These are phyloP conservation scores for Caenorhabditis doughertyi DNA, from an alignment of 2,888 invertebrate species.

Conservation along the genomic window DNA sequence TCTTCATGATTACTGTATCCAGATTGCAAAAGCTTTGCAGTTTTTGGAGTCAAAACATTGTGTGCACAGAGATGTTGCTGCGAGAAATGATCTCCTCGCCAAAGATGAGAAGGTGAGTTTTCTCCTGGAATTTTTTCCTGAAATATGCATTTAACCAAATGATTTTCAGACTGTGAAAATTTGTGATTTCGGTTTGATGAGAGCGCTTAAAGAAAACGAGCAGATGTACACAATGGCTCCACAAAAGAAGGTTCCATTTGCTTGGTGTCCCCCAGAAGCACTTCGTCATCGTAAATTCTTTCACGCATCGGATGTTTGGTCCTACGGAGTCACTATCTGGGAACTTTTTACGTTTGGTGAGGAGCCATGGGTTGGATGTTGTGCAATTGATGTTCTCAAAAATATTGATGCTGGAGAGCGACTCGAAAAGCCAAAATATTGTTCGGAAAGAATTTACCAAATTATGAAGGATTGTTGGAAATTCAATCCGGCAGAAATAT, in stretches of 20 bases:
- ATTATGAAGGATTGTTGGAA: conserved; percentile 87
- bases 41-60: conserved; percentile 95
- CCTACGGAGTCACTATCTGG: conserved; percentile 98
- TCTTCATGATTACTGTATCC: conserved; percentile 90
- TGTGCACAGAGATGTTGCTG: conserved; percentile 95
- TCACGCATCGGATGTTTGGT: conserved; percentile 82
- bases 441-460: conserved; percentile 92
- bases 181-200: conserved; percentile 98
- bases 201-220: conserved; percentile 94
- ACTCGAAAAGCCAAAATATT: conserved; percentile 91
- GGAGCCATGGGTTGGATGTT: conserved; percentile 88
- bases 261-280: conserved; percentile 98
- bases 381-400: conserved; percentile 92
- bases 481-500: conserved; percentile 90
- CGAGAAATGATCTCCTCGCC: conserved; percentile 93
- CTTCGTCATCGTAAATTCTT: conserved; percentile 88
- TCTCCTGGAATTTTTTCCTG: too few species aligned
- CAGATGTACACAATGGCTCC: conserved; percentile 99
- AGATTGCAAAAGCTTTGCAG: conserved; percentile 89
- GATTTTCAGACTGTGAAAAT: conserved; percentile 89
- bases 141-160: neutral
- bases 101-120: conserved; percentile 89
- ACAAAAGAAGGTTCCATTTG: conserved; percentile 96
- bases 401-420: conserved; percentile 95
- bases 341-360: conserved; percentile 95